Evolutionary conservation across 92 coral and sea anemone species (phyloP), one percentile per base, ranked within the genome.

Genomic region (Porites cylindrica): DNA sequence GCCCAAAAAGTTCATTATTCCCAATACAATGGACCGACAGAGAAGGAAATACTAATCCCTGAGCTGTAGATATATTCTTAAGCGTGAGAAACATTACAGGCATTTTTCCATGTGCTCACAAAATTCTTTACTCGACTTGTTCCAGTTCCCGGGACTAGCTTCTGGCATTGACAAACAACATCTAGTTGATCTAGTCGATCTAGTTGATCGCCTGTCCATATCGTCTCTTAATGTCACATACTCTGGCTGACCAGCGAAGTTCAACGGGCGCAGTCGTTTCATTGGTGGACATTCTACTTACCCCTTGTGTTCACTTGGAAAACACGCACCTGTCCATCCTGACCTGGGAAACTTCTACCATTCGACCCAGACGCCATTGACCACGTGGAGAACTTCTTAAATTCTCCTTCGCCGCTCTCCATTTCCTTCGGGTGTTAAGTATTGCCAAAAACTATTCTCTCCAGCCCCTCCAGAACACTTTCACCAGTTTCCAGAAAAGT

Each of bases 261-360:
- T 68, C 20, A 17, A 68, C 50, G 75, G 75, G 51, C 3, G 50
- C 29, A 26, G 29, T 26, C 29, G 29, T 26, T 26, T 23, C 20
- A 85, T 78, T 21, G 89, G 89, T 10, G 76, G 4, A 78, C 19
- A 67, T 62, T 77, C 16, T 65, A 67, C 52, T 68, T 66, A 51
- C 84, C 89, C 58, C 67, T 51, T 8, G 12, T 8, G 10, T 1
- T 84, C 3, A 84, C 88, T 8, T 47, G 73, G 16, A 76, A 82
- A 5, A 84, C 88, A 14, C 88, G 53, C 38, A 78, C 90, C 4
- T 69, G 71, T 52, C 80, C 80, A 23, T 86, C 90, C 18, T 59
- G 0, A 64, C 65, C 89, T 18, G 84, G 82, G 75, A 85, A 85
- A 1, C 89, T 17, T 85, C 77, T 9, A 50, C 66, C 1, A 85